Evolutionary conservation across 1,140 invertebrate genomes (phyloP).

Genomic region (Brachionus asplanchnoidis): DNA sequence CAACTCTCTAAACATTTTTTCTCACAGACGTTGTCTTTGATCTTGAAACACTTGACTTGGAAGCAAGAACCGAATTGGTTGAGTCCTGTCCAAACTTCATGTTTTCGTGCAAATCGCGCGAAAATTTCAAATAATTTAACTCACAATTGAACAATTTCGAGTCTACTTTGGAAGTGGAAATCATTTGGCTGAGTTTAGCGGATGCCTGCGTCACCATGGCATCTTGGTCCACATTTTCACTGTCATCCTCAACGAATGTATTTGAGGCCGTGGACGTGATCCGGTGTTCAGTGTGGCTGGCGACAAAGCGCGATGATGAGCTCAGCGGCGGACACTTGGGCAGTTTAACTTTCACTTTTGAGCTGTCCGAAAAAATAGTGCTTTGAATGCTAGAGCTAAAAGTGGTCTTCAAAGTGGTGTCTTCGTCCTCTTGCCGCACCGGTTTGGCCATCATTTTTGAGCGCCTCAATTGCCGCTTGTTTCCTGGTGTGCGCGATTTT

Average conservation of each 20-base stretch:
- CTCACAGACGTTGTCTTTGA: neutral
- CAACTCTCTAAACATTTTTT: neutral
- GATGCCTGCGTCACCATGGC: neutral
- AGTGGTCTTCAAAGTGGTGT: neutral
- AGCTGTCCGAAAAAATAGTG: neutral
- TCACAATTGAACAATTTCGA: slow-evolving; percentile 26
- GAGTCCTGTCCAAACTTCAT: slow-evolving; percentile 29
- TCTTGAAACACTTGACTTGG: neutral
- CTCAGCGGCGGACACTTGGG: neutral
- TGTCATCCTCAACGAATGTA: slow-evolving; percentile 28
- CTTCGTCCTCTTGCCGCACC: neutral
- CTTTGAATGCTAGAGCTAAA: slow-evolving; percentile 6
- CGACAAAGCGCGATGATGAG: neutral
- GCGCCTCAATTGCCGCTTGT: neutral
- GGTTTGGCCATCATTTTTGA: neutral
- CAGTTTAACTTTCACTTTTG: neutral
- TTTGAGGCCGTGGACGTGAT: slow-evolving; percentile 34
- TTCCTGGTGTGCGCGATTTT: slow-evolving; percentile 28
- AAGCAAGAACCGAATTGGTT: neutral
- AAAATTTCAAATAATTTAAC: slow-evolving; percentile 20
- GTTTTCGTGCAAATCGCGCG: neutral
- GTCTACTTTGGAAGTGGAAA: neutral
- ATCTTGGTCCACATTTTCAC: neutral
- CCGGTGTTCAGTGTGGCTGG: neutral
- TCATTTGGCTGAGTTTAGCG: neutral